phyloP scores from a whole-genome alignment of 2,888 invertebrate genomes.

The Zaprionus bogoriensis region DNA sequence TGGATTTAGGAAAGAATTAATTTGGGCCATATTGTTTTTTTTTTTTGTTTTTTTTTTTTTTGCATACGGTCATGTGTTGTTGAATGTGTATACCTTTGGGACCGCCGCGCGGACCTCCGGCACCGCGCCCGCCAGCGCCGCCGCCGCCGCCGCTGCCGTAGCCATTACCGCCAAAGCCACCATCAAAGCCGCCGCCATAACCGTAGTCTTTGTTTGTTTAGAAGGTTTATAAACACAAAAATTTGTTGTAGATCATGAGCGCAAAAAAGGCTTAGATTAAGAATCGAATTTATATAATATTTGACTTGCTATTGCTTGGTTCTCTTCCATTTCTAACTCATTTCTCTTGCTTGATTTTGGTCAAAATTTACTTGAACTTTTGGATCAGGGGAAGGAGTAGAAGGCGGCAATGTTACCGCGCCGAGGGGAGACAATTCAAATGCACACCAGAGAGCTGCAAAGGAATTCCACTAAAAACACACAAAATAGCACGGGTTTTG shows the following conservation, averaged over 20 bases:
- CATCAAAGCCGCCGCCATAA: constrained; percentile 83
- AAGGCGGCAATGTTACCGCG: constrained; percentile 28
- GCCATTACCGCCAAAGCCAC: constrained; percentile 93
- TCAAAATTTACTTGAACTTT: constrained; percentile 57
- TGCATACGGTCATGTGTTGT: constrained; percentile 15
- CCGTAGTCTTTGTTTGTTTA: constrained; percentile 85
- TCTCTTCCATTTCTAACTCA: constrained; percentile 12
- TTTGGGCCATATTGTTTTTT: constrained; percentile 9
- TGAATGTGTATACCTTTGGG: constrained; percentile 88
- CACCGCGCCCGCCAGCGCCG: constrained; percentile 88
- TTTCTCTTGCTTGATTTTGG: constrained; percentile 50
- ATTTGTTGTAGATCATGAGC: constrained; percentile 41
- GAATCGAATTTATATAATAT: constrained; percentile 22
- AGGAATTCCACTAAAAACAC: constrained; percentile 70
- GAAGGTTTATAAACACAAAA: constrained; percentile 49
- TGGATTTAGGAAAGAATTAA: constrained; percentile 10
- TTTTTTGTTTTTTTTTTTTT: constrained; percentile 6
- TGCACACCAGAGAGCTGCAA: constrained; percentile 68
- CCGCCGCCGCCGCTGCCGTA: constrained; percentile 92
- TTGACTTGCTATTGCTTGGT: constrained; percentile 10
- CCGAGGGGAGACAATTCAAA: constrained; percentile 76
- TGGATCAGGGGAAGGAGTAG: background rate
- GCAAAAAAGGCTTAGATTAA: constrained; percentile 32
- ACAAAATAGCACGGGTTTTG: constrained; percentile 47
- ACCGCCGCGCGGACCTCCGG: constrained; percentile 91